Conservation (phyloP, 2,797 vertebrate genomes). For the Delichon dasypus region DNA sequence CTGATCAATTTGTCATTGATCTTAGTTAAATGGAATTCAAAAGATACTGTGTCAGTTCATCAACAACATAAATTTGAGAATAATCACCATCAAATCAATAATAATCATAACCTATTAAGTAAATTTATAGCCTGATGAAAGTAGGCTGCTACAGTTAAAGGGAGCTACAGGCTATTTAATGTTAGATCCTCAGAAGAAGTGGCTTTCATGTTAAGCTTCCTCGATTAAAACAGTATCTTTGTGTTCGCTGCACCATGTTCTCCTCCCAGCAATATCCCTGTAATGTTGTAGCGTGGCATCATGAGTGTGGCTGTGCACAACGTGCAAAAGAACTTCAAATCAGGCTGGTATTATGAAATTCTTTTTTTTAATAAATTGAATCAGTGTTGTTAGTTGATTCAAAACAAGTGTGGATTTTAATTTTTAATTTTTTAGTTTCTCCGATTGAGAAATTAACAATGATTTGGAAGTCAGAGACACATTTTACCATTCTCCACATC, state of each 20-base stretch:
- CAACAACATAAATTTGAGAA: background rate
- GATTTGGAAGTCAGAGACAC: conserved; percentile 31
- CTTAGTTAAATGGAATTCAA: background rate
- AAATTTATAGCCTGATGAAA: background rate
- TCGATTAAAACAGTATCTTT: background rate
- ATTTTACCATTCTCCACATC: background rate
- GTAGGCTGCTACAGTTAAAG: background rate
- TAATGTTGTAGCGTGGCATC: background rate
- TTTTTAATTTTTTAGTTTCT: background rate
- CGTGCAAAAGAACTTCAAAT: background rate
- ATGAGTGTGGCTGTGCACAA: background rate
- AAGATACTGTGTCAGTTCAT: background rate
- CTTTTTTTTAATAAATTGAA: background rate
- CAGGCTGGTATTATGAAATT: background rate
- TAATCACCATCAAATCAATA: background rate
- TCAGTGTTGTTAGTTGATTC: conserved; percentile 40
- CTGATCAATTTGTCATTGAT: background rate
- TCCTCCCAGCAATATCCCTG: background rate
- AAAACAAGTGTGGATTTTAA: conserved; percentile 24
- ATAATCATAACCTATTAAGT: background rate
- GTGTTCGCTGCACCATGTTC: background rate
- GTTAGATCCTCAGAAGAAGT: background rate
- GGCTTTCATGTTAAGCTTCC: background rate
- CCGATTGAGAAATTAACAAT: conserved; percentile 37
- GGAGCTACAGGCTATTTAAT: conserved; percentile 10